phyloP scores from a whole-genome alignment of 2,797 vertebrate species.

The Rhinella marina region DNA sequence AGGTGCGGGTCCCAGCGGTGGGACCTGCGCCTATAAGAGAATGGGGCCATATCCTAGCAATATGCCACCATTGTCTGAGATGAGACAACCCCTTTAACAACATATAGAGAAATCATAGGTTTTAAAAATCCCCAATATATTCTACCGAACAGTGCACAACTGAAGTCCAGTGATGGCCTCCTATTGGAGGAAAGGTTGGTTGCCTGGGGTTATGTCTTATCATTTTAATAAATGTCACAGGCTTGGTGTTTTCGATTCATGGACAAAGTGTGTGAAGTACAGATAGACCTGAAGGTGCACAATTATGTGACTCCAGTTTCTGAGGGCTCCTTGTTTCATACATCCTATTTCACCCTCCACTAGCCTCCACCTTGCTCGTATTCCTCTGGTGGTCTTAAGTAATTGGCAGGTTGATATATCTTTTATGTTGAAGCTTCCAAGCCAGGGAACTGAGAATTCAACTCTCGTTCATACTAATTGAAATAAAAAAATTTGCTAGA shows the following conservation, averaged over 20 bases:
- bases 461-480: too few relatives aligned
- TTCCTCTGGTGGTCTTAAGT: not conserved
- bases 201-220: not conserved
- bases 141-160: not conserved
- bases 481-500: not conserved
- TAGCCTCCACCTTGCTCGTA: not conserved
- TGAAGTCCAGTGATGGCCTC: not conserved
- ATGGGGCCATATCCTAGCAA: too few relatives aligned
- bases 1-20: too few relatives aligned
- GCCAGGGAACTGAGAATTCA: not conserved
- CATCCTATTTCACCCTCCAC: slow-evolving; percentile 20
- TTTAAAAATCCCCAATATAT: not conserved
- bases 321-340: not conserved
- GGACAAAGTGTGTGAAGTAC: not conserved
- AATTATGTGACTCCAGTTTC: not conserved
- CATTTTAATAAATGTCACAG: not conserved
- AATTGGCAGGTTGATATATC: not conserved
- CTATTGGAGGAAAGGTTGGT: not conserved
- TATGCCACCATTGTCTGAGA: too few relatives aligned
- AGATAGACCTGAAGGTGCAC: not conserved
- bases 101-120: not conserved
- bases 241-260: not conserved
- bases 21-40: too few relatives aligned
- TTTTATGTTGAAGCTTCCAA: not conserved
- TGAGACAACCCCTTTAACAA: too few relatives aligned